phyloP scores from a whole-genome alignment of 2,888 invertebrate genomes.

The Listrodromus nycthemerus region DNA sequence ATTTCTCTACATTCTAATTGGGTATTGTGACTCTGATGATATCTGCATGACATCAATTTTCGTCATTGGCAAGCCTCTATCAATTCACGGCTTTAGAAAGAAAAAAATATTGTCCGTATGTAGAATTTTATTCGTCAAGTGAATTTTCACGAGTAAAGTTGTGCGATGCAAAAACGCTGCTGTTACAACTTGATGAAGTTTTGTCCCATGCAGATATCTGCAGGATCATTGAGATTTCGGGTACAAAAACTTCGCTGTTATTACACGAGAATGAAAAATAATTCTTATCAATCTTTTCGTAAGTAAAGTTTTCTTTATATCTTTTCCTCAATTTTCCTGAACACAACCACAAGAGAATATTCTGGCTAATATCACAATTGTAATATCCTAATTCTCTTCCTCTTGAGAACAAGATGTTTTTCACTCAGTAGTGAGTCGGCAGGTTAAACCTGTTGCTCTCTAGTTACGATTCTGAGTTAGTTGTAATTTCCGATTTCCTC shows the following conservation, averaged over 20 bases:
- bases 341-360: neutral
- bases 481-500: conserved; percentile 32
- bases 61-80: too few species aligned
- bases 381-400: neutral
- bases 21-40: neutral
- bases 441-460: conserved; percentile 53
- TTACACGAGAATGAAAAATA: neutral
- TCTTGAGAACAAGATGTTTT: conserved; percentile 23
- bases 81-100: too few species aligned
- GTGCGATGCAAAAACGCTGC: too few species aligned
- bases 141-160: too few species aligned
- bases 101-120: too few species aligned
- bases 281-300: neutral
- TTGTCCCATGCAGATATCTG: too few species aligned
- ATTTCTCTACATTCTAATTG: too few species aligned
- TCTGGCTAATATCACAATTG: neutral
- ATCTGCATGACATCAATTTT: too few species aligned
- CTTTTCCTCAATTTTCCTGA: conserved; percentile 1
- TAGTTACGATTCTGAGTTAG: conserved; percentile 47
- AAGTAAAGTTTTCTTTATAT: neutral
- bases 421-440: conserved; percentile 28
- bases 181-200: too few species aligned
- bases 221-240: too few species aligned
- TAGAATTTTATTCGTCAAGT: too few species aligned
- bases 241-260: too few species aligned